Base-by-base conservation (phyloP, 2,797 vertebrate genomes). In the Notoglanidium macrostoma region DNA sequence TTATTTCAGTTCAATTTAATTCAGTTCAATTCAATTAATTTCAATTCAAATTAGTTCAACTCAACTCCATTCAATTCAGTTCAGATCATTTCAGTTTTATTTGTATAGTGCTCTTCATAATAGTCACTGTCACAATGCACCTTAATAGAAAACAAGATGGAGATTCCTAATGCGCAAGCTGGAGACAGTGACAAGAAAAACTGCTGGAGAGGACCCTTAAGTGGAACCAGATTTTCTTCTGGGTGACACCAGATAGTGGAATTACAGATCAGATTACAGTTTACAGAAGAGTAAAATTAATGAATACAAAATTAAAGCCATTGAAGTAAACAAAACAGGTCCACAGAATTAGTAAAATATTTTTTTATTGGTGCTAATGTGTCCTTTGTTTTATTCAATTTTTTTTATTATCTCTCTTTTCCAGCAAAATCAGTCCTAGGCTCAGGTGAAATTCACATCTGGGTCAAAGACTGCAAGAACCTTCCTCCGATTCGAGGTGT, bases 391-490 rank as follows among this genome's bases (percentile, higher is more conserved):
- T 44, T 70, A 35, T 54, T 84, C 40, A 1, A 21, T 10, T 49
- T 81, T 23, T 9, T 9, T 32, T 74, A 12, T 70, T 85, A 19
- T 81, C 74, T 85, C 84, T 11, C 85, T 4, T 78, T 85, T 77
- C 57, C 88, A 94, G 92, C 94, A 85, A 98, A 96, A 92, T 96
- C 95, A 26, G 85, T 84, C 51, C 44, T 90, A 0, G 93, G 91
- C 87, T 96, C 95, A 1, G 98, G 98, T 87, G 98, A 99, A 93
- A 95, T 99, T 67, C 98, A 99, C 88, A 98, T 99, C 91, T 99
- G 98, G 98, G 96, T 99, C 89, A 99, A 98, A 91, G 97, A 98
- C 83, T 99, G 98, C 95, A 96, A 94, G 88, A 96, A 97, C 91
- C 96, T 99, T 44, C 97, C 97, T 68, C 90, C 95, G 44, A 94